These are phyloP conservation scores for western clawed frog (Xenopus tropicalis) DNA, from an alignment of 2,113 vertebrate species.

Conservation along the genomic window DNA sequence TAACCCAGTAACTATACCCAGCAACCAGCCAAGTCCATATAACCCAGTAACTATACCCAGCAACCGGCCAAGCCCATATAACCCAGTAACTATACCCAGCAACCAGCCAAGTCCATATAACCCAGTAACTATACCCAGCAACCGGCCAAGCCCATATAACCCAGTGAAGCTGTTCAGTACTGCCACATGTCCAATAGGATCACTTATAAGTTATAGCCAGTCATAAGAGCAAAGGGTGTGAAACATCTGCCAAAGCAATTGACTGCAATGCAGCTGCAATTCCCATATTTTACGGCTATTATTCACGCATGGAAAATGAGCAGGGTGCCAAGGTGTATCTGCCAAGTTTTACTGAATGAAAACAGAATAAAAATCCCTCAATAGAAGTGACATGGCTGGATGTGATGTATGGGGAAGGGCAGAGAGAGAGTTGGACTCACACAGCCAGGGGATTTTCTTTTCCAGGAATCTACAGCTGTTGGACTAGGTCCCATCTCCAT, in stretches of 20 bases:
- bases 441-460: background rate
- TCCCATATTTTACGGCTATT: conserved; percentile 15
- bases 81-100: too few species aligned
- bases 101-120: too few species aligned
- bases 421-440: too few species aligned
- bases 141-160: background rate
- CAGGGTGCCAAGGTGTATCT: conserved; percentile 14
- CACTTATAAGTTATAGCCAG: background rate
- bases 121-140: too few species aligned
- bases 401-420: background rate
- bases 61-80: too few species aligned
- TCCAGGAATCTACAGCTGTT: conserved; percentile 23
- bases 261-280: background rate
- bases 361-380: background rate
- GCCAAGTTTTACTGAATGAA: conserved; percentile 26
- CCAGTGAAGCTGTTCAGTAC: background rate
- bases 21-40: too few species aligned
- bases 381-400: conserved; percentile 4
- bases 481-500: too few species aligned
- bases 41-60: too few species aligned
- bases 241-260: conserved; percentile 28
- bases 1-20: too few species aligned
- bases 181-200: background rate
- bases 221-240: background rate
- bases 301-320: conserved; percentile 27